Conservation (phyloP, 2,797 vertebrate genomes). For the Epinephelus malabaricus region DNA sequence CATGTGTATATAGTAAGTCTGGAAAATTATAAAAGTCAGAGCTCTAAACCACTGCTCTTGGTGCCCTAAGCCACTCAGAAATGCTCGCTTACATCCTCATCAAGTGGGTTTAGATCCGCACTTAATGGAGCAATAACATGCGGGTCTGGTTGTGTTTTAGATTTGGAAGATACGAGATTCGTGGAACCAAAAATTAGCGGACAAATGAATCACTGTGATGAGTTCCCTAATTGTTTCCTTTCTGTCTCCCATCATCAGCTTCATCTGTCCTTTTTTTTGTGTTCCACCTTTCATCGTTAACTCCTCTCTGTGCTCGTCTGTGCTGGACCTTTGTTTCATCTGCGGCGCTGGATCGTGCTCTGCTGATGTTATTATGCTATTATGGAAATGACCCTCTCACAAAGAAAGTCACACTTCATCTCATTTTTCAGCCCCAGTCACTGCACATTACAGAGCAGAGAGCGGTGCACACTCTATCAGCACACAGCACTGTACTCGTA, state of each 20-base stretch:
- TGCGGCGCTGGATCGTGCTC: slow-evolving; percentile 29
- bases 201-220: slow-evolving; percentile 19
- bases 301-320: not conserved
- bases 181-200: not conserved
- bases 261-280: not conserved
- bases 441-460: slow-evolving; percentile 31
- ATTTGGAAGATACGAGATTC: too few species aligned
- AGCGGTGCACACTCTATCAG: slow-evolving; percentile 5
- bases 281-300: not conserved
- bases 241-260: slow-evolving; percentile 4
- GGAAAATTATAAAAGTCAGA: not conserved
- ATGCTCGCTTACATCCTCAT: not conserved
- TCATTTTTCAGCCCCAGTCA: slow-evolving; percentile 33
- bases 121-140: not conserved
- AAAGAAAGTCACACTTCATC: slow-evolving; percentile 40
- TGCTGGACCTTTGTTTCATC: slow-evolving; percentile 26
- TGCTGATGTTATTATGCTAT: not conserved
- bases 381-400: slow-evolving; percentile 60
- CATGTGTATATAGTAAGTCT: not conserved
- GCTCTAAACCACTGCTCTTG: not conserved
- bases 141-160: slow-evolving; percentile 13
- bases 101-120: not conserved
- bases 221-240: slow-evolving; percentile 29
- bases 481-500: not conserved
- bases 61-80: not conserved